Evolutionary conservation across 1,140 invertebrate genomes (phyloP).

Genomic region (Glomeris maerens): DNA sequence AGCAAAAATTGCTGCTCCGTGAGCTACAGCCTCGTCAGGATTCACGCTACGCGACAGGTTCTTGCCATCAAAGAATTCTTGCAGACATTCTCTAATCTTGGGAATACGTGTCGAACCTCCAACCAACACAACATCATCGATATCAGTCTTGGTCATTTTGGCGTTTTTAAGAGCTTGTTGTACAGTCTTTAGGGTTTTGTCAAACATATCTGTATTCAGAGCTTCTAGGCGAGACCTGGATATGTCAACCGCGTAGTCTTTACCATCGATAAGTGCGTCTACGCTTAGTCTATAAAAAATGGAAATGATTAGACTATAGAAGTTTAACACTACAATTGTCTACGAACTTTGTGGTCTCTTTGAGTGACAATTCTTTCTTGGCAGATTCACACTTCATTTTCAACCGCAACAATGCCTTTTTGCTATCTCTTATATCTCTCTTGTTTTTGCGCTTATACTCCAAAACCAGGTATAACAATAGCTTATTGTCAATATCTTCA

Average conservation of each 20-base stretch:
- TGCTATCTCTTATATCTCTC: constrained; percentile 78
- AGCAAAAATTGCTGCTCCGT: constrained; percentile 23
- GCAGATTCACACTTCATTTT: no score
- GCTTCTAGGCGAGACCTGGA: constrained; percentile 89
- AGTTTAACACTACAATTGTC: no score
- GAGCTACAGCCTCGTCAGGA: constrained; percentile 31
- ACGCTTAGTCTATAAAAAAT: no score
- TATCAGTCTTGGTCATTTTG: constrained; percentile 80
- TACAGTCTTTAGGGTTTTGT: constrained; percentile 80
- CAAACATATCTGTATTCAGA: constrained; percentile 76
- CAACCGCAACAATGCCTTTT: constrained; percentile 74
- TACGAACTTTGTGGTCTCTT: no score
- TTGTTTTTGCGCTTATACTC: constrained; percentile 97
- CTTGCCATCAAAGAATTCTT: constrained; percentile 49
- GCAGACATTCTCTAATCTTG: constrained; percentile 75
- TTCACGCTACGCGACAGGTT: constrained; percentile 15
- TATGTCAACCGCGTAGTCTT: constrained; percentile 91
- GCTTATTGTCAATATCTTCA: constrained; percentile 91
- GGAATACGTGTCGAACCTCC: constrained; percentile 97
- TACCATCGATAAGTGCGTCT: constrained; percentile 85
- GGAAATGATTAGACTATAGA: no score
- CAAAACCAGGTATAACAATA: constrained; percentile 90
- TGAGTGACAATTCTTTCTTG: no score
- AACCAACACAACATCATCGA: constrained; percentile 92
- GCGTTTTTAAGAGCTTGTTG: constrained; percentile 86